These are phyloP conservation scores for Metallyticus violacea DNA, from an alignment of 2,888 invertebrate species.

Conservation along the genomic window DNA sequence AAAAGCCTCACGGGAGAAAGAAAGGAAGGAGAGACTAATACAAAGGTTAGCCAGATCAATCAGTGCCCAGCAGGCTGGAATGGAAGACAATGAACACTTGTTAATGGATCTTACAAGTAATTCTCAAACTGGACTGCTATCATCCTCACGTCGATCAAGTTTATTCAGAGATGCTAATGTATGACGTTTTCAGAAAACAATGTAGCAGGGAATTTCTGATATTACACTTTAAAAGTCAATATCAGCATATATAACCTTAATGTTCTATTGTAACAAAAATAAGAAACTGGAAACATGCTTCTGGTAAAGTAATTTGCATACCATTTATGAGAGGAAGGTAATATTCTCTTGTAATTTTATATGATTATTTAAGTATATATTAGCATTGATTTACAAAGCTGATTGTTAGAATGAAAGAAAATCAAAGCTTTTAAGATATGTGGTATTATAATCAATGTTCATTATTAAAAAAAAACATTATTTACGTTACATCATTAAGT, in stretches of 20 bases:
- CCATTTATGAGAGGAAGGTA: not conserved
- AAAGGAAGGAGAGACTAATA: conserved; percentile 60
- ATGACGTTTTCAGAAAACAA: not conserved
- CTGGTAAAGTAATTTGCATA: not conserved
- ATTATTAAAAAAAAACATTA: not conserved
- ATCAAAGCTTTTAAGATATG: not conserved
- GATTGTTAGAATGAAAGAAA: not conserved
- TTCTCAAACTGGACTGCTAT: conserved; percentile 27
- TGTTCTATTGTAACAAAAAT: not conserved
- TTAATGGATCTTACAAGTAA: conserved; percentile 30
- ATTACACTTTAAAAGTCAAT: not conserved
- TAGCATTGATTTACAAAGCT: not conserved
- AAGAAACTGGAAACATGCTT: not conserved
- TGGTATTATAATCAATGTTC: not conserved
- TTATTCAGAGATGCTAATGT: conserved; percentile 25
- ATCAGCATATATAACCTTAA: not conserved
- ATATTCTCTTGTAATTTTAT: not conserved
- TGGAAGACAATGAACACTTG: conserved; percentile 30
- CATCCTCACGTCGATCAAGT: conserved; percentile 21
- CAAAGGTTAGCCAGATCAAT: conserved; percentile 60
- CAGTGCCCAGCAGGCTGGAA: conserved; percentile 52
- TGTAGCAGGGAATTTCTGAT: not conserved
- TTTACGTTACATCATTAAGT: not conserved
- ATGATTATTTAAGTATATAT: not conserved
- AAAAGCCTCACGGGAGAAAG: conserved; percentile 65